Base-by-base conservation (phyloP, 2,113 vertebrate species). In the Colinus virginianus region DNA sequence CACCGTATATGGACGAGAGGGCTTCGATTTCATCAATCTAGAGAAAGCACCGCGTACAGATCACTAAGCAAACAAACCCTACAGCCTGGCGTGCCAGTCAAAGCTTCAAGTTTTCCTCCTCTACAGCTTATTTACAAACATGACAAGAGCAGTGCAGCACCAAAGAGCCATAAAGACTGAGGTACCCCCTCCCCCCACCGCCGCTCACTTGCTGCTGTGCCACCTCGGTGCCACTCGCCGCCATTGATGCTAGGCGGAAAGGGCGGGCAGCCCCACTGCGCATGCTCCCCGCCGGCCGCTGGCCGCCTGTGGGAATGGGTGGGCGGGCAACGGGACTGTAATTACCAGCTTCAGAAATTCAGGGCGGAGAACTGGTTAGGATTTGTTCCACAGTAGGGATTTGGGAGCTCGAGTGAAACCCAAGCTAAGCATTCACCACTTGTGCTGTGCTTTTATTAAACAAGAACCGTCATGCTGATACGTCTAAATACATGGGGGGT, bases 21-120 rank as follows among this genome's bases (percentile, higher is more conserved):
- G 99, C 99, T 97, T 99, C 99, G 5, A 99, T 98, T 97, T 99
- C 99, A 96, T 99, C 99, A n/a, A 98, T 98, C 99, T 99, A 66
- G 34, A 69, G 87, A 88, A 76, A 68, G 40, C 74, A 40, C 45
- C 30, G 68, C 2, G 5, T 6, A 61, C 72, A 84, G 62, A 58
- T 32, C 64, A 76, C 40, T 19, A 48, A 10, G 5, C 0, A 59
- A 59, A 61, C 9, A 16, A 67, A 59, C 23, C 9, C 38, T 22
- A 64, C 5, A 62, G 20, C 30, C 16, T 9, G 6, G 20, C 11
- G 13, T n/a, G 12, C 3, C 40, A 42, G 20, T 6, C 36, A 18
- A 2, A 21, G 70, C 34, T 68, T 36, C 6, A 76, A 40, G 53
- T 2, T 26, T n/a, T 20, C 2, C 13, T 53, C 11, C 71, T 46